Percentiles rank a stretch among this genome's conserved stretches.
phyloP scores from a whole-genome alignment of 2,888 invertebrate genomes.

The Macaria notata region DNA sequence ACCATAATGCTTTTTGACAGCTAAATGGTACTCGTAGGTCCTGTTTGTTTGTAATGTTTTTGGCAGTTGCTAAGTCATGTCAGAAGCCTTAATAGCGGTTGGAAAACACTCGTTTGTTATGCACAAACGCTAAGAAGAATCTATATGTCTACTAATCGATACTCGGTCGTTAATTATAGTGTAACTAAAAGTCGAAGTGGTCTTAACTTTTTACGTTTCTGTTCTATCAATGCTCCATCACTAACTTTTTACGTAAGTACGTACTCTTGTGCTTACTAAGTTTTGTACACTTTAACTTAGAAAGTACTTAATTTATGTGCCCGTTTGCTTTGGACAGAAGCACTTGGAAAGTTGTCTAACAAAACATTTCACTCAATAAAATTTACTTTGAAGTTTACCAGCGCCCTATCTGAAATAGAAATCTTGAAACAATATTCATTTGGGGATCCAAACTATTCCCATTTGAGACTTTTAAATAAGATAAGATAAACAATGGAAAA shows the following conservation, averaged over 20 bases:
- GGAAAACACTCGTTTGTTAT: too few relatives aligned
- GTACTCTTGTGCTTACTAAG: constrained; percentile 9
- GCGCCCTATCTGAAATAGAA: constrained; percentile 15
- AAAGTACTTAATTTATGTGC: constrained; percentile 8
- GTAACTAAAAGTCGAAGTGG: too few relatives aligned
- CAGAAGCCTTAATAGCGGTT: too few relatives aligned
- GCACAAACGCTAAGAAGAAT: too few relatives aligned
- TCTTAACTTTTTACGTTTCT: constrained; percentile 1
- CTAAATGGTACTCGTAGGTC: too few relatives aligned
- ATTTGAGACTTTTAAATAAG: neutral
- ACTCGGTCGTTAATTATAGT: too few relatives aligned
- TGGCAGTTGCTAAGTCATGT: too few relatives aligned
- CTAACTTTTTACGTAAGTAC: constrained; percentile 5
- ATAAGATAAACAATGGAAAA: too few relatives aligned
- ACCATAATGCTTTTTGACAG: too few relatives aligned
- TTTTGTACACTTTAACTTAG: constrained; percentile 11
- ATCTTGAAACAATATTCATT: constrained; percentile 12
- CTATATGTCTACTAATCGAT: too few relatives aligned
- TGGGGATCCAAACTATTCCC: constrained; percentile 5
- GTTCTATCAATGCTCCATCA: constrained; percentile 8
- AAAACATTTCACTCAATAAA: constrained; percentile 9
- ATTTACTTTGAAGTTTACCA: constrained; percentile 7
- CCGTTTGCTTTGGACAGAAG: constrained; percentile 11
- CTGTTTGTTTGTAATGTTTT: too few relatives aligned
- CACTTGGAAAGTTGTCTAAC: constrained; percentile 8